These are phyloP conservation scores for Bovichtus diacanthus DNA, from an alignment of 2,797 vertebrate genomes.

Conservation along the genomic window DNA sequence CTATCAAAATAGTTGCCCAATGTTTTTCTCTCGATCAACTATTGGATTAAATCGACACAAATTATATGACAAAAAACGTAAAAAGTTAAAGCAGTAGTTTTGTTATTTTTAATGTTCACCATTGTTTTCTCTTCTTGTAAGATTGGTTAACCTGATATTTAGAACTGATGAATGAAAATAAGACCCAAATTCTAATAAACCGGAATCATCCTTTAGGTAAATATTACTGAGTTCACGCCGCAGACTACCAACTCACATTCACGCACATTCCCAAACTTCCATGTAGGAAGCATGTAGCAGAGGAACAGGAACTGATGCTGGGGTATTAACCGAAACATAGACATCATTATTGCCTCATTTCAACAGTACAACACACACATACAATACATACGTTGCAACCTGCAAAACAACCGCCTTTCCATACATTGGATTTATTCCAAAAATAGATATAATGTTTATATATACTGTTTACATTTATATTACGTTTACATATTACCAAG, in stretches of 20 bases:
- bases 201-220: constrained; percentile 34
- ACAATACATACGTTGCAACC: constrained; percentile 69
- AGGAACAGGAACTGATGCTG: constrained; percentile 81
- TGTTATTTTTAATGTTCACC: neutral
- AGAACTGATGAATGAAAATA: neutral
- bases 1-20: neutral
- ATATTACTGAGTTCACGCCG: constrained; percentile 54
- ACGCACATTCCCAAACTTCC: constrained; percentile 41
- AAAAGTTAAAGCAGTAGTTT: neutral
- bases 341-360: constrained; percentile 85
- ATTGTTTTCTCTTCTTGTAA: neutral
- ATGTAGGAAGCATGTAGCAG: constrained; percentile 64
- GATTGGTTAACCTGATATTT: neutral
- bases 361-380: constrained; percentile 75
- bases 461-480: constrained; percentile 86
- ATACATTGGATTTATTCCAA: constrained; percentile 80
- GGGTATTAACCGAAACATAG: constrained; percentile 73
- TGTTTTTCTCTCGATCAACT: neutral
- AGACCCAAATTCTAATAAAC: constrained; percentile 36
- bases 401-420: constrained; percentile 73
- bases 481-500: constrained; percentile 84
- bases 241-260: constrained; percentile 40
- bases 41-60: neutral
- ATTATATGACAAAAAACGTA: neutral
- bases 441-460: constrained; percentile 86